Percentiles rank a stretch among this genome's conserved stretches.
Conservation (phyloP, 1,140 invertebrate species). For the Diprion similis region DNA sequence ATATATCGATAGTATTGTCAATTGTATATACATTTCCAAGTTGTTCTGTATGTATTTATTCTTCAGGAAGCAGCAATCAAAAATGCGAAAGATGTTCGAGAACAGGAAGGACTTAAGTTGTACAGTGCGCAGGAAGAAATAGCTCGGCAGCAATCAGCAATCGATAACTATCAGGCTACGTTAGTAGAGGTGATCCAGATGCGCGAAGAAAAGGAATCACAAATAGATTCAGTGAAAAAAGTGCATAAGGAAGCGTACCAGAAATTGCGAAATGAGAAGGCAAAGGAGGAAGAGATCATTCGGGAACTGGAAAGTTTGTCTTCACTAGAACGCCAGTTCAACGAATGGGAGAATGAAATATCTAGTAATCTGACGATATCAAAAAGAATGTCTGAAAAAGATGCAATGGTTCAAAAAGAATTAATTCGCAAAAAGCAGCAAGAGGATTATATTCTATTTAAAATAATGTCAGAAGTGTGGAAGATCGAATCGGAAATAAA, state of each 20-base stretch:
- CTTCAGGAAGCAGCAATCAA: conserved; percentile 53
- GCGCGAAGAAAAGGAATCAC: conserved; percentile 50
- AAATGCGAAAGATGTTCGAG: conserved; percentile 52
- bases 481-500: conserved; percentile 61
- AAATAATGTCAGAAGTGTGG: conserved; percentile 61
- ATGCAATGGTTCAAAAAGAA: conserved; percentile 56
- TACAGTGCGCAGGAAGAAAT: conserved; percentile 63
- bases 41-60: conserved; percentile 8
- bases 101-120: conserved; percentile 55
- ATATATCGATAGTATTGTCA: conserved; percentile 19
- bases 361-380: conserved; percentile 59
- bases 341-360: conserved; percentile 62
- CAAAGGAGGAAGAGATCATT: conserved; percentile 49
- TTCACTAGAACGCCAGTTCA: conserved; percentile 55
- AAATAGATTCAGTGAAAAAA: conserved; percentile 45
- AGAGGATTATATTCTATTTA: conserved; percentile 63
- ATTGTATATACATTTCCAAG: conserved; percentile 16
- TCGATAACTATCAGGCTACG: conserved; percentile 60
- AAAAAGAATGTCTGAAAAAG: conserved; percentile 62
- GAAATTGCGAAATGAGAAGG: conserved; percentile 50
- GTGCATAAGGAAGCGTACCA: conserved; percentile 49
- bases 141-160: conserved; percentile 56
- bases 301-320: conserved; percentile 56
- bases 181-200: conserved; percentile 54
- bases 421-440: conserved; percentile 61